Percentiles rank a stretch among this genome's conserved stretches.
phyloP scores from a whole-genome alignment of 2,888 invertebrate species.

The Eupithecia exiguata region DNA sequence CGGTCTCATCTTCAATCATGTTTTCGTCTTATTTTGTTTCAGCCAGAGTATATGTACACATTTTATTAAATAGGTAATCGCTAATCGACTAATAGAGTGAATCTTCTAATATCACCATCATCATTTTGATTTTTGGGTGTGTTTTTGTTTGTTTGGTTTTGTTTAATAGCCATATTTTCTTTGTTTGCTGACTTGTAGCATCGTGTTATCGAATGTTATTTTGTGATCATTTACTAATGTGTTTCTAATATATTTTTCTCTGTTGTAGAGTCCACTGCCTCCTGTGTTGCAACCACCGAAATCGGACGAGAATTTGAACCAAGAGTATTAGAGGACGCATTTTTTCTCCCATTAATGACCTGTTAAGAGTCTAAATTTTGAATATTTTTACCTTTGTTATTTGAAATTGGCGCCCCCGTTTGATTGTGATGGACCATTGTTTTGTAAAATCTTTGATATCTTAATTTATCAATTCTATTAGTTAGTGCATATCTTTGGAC shows the following conservation, averaged over 20 bases:
- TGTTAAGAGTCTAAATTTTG: constrained; percentile 70
- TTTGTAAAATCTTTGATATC: constrained; percentile 15
- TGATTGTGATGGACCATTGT: constrained; percentile 44
- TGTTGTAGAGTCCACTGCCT: constrained; percentile 87
- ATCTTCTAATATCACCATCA: constrained; percentile 39
- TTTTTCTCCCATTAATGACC: constrained; percentile 47
- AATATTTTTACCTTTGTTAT: constrained; percentile 67
- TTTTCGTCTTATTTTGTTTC: constrained; percentile 70
- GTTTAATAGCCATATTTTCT: constrained; percentile 37
- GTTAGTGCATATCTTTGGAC: constrained; percentile 65
- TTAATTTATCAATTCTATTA: constrained; percentile 53
- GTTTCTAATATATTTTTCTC: constrained; percentile 56
- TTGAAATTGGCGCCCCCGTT: constrained; percentile 57
- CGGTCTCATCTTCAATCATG: constrained; percentile 56
- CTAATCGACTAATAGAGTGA: constrained; percentile 41
- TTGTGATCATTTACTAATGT: constrained; percentile 18
- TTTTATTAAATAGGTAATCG: constrained; percentile 72
- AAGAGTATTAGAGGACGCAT: constrained; percentile 78
- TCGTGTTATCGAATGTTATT: constrained; percentile 39
- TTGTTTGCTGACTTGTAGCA: constrained; percentile 49
- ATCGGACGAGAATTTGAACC: constrained; percentile 90
- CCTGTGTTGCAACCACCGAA: constrained; percentile 84
- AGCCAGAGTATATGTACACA: constrained; percentile 81
- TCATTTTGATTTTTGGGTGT: constrained; percentile 49
- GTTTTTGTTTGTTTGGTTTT: constrained; percentile 39